A percentile compares a stretch with the other conserved stretches of the same genome.
Conservation (phyloP, 2,113 vertebrate species). For the Acrocephalus arundinaceus region DNA sequence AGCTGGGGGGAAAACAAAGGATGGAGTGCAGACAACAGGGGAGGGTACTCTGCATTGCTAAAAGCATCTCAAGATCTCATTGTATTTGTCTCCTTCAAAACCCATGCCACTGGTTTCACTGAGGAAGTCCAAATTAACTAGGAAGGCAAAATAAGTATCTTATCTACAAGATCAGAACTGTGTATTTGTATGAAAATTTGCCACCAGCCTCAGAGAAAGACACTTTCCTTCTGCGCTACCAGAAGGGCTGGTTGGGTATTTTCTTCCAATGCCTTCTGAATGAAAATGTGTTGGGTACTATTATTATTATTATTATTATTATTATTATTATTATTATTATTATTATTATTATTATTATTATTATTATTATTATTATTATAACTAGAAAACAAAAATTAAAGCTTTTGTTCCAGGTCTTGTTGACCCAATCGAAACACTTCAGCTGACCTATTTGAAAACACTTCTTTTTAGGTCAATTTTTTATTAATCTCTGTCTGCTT, state of each 20-base stretch:
- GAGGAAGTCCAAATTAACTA: not conserved
- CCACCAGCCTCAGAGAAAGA: not conserved
- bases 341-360: too few relatives aligned
- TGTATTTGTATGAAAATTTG: not conserved
- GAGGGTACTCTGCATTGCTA: not conserved
- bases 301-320: too few relatives aligned
- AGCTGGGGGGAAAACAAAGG: not conserved
- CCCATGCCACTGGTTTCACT: not conserved
- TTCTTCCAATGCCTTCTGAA: not conserved
- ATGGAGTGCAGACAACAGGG: not conserved
- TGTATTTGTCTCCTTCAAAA: not conserved
- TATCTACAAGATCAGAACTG: not conserved
- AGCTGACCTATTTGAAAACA: not conserved
- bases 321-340: not conserved
- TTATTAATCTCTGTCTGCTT: not conserved
- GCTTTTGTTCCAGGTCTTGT: not conserved
- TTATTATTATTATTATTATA: not conserved
- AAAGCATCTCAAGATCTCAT: not conserved
- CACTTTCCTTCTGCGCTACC: not conserved
- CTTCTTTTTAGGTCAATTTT: slow-evolving; percentile 7
- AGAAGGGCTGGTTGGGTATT: not conserved
- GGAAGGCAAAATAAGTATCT: not conserved
- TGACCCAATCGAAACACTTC: slow-evolving; percentile 3
- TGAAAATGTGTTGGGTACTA: not conserved
- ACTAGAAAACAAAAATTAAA: not conserved